A percentile compares a stretch with the other conserved stretches of the same genome.
These are phyloP conservation scores for Philereme vetulata DNA, from an alignment of 2,888 invertebrate genomes.

Conservation along the genomic window DNA sequence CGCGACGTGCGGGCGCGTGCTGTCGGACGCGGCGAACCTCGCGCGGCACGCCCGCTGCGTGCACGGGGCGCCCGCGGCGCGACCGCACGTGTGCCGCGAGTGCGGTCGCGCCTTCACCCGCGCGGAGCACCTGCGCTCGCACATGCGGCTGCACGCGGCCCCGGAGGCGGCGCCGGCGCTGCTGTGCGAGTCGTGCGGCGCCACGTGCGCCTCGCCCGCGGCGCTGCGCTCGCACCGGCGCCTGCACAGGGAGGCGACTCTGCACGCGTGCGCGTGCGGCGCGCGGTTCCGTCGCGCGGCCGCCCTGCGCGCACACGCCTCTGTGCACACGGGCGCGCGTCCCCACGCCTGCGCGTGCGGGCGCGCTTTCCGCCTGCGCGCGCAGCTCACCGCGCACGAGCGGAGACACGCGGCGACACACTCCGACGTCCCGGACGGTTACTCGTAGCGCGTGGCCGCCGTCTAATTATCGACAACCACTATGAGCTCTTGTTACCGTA, in stretches of 20 bases:
- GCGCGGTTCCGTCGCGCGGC: slow-evolving; percentile 80
- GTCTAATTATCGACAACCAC: too few relatives aligned
- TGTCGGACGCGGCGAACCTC: slow-evolving; percentile 76
- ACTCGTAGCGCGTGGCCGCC: too few relatives aligned
- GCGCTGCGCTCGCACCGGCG: slow-evolving; percentile 77
- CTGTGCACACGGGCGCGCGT: slow-evolving; percentile 78
- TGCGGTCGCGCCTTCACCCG: slow-evolving; percentile 79
- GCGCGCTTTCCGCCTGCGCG: slow-evolving; percentile 82
- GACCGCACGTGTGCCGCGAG: slow-evolving; percentile 74
- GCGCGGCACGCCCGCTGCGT: slow-evolving; percentile 77
- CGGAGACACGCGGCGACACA: slow-evolving; percentile 62
- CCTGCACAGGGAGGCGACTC: slow-evolving; percentile 60
- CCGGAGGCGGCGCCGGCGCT: slow-evolving; percentile 59
- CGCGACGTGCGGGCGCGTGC: slow-evolving; percentile 78
- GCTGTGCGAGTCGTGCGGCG: slow-evolving; percentile 82
- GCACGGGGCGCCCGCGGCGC: slow-evolving; percentile 64
- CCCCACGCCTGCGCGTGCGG: slow-evolving; percentile 79
- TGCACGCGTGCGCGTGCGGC: slow-evolving; percentile 78
- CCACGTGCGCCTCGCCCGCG: slow-evolving; percentile 77
- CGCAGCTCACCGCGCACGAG: slow-evolving; percentile 79
- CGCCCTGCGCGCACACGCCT: slow-evolving; percentile 80
- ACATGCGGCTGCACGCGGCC: slow-evolving; percentile 70
- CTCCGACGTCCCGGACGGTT: too few relatives aligned
- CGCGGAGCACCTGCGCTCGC: slow-evolving; percentile 76
- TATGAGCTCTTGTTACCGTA: too few relatives aligned